phyloP scores from a whole-genome alignment of 1,140 invertebrate genomes.

The Gryllus bimaculatus region DNA sequence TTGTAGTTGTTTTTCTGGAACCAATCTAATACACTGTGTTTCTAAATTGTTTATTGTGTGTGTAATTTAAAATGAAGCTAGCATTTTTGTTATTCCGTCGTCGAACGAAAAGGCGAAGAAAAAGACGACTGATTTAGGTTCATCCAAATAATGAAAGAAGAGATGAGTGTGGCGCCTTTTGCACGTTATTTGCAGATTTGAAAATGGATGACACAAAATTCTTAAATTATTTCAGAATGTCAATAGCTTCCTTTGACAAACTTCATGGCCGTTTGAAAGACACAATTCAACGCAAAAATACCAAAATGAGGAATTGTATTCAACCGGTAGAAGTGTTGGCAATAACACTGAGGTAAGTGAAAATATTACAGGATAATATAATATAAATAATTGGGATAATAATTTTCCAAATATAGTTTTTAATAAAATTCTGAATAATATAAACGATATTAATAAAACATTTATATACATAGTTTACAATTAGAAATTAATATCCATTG shows the following conservation, averaged over 20 bases:
- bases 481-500: too few relatives aligned
- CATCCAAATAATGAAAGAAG: constrained; percentile 16
- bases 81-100: not conserved
- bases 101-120: not conserved
- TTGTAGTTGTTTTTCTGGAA: too few relatives aligned
- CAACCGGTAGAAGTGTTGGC: constrained; percentile 24
- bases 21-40: too few relatives aligned
- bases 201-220: constrained; percentile 19
- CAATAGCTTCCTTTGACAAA: constrained; percentile 25
- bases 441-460: too few relatives aligned
- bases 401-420: too few relatives aligned
- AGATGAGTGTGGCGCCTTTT: constrained; percentile 7
- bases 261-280: constrained; percentile 23
- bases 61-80: too few relatives aligned
- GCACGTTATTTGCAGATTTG: constrained; percentile 13
- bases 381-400: too few relatives aligned
- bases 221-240: constrained; percentile 26
- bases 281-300: constrained; percentile 23
- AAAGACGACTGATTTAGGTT: constrained; percentile 1
- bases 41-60: too few relatives aligned
- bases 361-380: not conserved
- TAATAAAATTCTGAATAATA: too few relatives aligned
- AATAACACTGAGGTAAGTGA: constrained; percentile 24
- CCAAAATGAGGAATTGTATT: constrained; percentile 24
- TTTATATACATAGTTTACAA: too few relatives aligned